Conservation (phyloP, 2,113 vertebrate genomes). For the Ameiurus melas region DNA sequence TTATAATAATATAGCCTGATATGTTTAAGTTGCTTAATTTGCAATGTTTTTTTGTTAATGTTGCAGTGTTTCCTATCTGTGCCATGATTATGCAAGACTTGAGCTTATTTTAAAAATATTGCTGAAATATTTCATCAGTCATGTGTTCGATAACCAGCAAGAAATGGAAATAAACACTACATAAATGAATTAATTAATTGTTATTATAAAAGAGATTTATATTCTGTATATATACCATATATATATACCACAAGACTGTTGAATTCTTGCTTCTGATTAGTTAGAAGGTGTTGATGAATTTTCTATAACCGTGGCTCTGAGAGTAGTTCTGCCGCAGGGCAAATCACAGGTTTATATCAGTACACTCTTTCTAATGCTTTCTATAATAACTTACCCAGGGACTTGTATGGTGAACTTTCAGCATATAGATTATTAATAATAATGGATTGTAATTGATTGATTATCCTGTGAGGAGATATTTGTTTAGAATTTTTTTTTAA, state of each 20-base stretch:
- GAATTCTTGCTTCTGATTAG: not conserved
- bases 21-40: not conserved
- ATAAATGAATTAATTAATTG: not conserved
- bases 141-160: not conserved
- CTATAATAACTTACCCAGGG: not conserved
- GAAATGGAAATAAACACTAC: conserved; percentile 19
- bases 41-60: not conserved
- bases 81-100: conserved; percentile 11
- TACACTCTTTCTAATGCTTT: not conserved
- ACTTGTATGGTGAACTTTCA: not conserved
- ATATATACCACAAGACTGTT: not conserved
- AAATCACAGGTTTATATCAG: not conserved
- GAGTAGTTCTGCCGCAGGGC: not conserved
- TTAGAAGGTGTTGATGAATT: not conserved
- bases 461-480: not conserved
- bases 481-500: not conserved
- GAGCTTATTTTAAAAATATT: conserved; percentile 1
- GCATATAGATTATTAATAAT: not conserved
- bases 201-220: not conserved
- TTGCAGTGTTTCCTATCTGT: not conserved
- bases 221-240: too few species aligned
- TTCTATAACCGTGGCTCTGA: not conserved
- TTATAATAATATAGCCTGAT: not conserved
- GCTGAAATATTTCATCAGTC: not conserved
- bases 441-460: not conserved